Conservation (phyloP, 2,797 vertebrate genomes). For the Sciurus carolinensis region DNA sequence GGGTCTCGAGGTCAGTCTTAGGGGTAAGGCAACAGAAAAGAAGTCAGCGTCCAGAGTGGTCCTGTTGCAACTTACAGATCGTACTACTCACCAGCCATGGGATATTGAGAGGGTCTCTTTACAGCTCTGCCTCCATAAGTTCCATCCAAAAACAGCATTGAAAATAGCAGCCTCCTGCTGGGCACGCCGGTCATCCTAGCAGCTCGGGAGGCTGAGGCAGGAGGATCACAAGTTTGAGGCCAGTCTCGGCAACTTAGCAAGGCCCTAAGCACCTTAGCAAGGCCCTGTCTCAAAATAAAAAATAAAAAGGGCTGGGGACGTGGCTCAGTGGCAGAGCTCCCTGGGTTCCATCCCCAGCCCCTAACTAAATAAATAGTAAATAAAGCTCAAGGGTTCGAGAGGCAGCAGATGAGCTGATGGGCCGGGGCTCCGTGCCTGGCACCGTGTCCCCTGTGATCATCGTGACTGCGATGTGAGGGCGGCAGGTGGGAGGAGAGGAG, state of each 20-base stretch:
- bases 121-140: not conserved
- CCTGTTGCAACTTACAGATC: not conserved
- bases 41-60: not conserved
- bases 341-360: too few relatives aligned
- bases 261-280: too few relatives aligned
- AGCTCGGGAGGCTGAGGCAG: too few relatives aligned
- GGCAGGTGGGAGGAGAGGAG: conserved; percentile 20
- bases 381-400: not conserved
- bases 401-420: not conserved
- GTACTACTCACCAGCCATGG: not conserved
- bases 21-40: not conserved
- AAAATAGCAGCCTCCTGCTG: not conserved
- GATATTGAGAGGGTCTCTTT: not conserved
- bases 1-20: not conserved
- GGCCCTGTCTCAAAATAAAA: too few relatives aligned
- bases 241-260: too few relatives aligned
- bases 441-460: fast-evolving
- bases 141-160: not conserved
- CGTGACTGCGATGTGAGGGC: not conserved
- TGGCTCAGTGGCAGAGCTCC: too few relatives aligned
- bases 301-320: too few relatives aligned
- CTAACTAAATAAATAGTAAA: too few relatives aligned
- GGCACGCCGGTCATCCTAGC: too few relatives aligned
- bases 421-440: not conserved
- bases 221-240: too few relatives aligned